Evolutionary conservation across 2,797 vertebrate species (phyloP).

Genomic region (Ptychadena robeensis): DNA sequence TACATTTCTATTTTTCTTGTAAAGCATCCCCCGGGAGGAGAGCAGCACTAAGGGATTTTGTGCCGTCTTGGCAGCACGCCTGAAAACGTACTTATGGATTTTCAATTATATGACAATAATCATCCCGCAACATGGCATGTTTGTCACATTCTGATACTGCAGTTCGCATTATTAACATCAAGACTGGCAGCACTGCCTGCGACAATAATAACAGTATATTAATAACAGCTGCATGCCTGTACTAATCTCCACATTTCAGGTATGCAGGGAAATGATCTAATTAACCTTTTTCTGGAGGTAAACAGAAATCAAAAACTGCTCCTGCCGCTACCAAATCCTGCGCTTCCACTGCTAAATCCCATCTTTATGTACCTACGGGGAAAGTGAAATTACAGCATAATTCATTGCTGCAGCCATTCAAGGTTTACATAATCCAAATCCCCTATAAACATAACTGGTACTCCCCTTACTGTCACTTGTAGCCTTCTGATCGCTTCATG

Average conservation of each 20-base stretch:
- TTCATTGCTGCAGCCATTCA: slow-evolving; percentile 32
- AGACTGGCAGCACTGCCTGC: not conserved
- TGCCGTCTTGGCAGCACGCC: not conserved
- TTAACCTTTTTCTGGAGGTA: slow-evolving; percentile 43
- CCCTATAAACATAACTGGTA: slow-evolving; percentile 18
- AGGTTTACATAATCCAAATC: slow-evolving; percentile 48
- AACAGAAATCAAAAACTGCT: slow-evolving; percentile 30
- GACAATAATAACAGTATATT: slow-evolving; percentile 11
- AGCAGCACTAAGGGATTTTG: not conserved
- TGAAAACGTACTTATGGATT: slow-evolving; percentile 17
- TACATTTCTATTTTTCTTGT: not conserved
- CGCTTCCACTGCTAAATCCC: slow-evolving; percentile 5
- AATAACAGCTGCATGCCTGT: not conserved
- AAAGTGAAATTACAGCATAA: slow-evolving; percentile 33
- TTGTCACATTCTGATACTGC: slow-evolving; percentile 21
- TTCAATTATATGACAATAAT: slow-evolving; percentile 31
- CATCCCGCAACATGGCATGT: not conserved
- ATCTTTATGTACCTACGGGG: slow-evolving; percentile 26
- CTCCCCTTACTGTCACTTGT: not conserved
- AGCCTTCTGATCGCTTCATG: not conserved
- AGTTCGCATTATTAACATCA: slow-evolving; percentile 15
- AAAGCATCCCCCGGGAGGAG: not conserved
- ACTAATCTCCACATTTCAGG: slow-evolving; percentile 33
- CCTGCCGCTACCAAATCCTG: slow-evolving; percentile 4
- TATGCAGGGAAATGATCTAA: slow-evolving; percentile 30